A percentile compares a stretch with the other conserved stretches of the same genome.
These are phyloP conservation scores for Dendrolimus punctatus DNA, from an alignment of 1,140 invertebrate genomes.

Conservation along the genomic window DNA sequence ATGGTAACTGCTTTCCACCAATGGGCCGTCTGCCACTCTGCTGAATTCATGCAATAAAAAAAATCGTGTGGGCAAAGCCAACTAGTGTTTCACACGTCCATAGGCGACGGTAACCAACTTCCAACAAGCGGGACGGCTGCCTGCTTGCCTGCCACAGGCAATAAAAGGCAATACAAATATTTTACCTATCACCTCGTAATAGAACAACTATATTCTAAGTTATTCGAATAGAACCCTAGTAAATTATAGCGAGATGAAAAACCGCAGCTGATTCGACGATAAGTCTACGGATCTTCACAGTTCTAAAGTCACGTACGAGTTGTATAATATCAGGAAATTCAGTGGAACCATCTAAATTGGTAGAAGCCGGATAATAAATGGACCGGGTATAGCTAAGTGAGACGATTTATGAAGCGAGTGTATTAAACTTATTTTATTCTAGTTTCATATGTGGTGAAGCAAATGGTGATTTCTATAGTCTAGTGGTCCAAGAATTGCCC, in stretches of 20 bases:
- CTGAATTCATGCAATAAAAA: too few species aligned
- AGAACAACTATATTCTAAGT: too few species aligned
- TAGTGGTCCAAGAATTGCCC: too few species aligned
- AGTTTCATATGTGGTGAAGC: slow-evolving; percentile 5
- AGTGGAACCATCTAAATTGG: slow-evolving; percentile 34
- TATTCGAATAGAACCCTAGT: neutral
- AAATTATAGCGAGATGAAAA: slow-evolving; percentile 11
- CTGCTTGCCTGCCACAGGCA: too few species aligned
- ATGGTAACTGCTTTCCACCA: too few species aligned
- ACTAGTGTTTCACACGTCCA: too few species aligned
- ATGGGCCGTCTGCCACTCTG: too few species aligned
- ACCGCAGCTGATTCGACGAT: slow-evolving; percentile 17
- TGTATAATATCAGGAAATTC: slow-evolving; percentile 37
- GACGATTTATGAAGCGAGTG: slow-evolving; percentile 18
- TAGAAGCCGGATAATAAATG: slow-evolving; percentile 29
- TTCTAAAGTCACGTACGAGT: slow-evolving; percentile 30
- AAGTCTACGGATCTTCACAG: slow-evolving; percentile 12
- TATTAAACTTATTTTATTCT: slow-evolving; percentile 12
- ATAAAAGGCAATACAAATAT: too few species aligned
- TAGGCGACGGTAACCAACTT: too few species aligned
- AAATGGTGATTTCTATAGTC: slow-evolving; percentile 1
- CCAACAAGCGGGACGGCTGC: too few species aligned
- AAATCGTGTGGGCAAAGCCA: too few species aligned
- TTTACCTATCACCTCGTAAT: too few species aligned
- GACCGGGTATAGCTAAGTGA: slow-evolving; percentile 22